Evolutionary conservation across 2,888 invertebrate genomes (phyloP), one percentile per base, ranked within the genome.

Genomic region (Augiades crinisus): DNA sequence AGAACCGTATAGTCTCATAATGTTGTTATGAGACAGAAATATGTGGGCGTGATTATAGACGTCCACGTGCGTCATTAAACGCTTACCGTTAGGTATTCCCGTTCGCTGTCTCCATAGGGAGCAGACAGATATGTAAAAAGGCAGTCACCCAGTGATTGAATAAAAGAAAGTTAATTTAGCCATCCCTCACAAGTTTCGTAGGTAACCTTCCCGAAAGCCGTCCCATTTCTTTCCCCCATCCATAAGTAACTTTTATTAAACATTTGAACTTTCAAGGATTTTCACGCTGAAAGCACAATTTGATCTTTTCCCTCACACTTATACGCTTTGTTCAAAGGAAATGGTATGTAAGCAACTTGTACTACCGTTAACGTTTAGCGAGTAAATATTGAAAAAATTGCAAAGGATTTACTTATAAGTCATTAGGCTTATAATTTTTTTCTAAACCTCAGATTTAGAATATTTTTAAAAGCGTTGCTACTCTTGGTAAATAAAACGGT

Each of bases 221-320:
- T 46, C 44, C 47, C 43, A 43, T 51, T 53, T 47, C 47, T 47
- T 50, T 41, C 46, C 44, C 44, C 8, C 37, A 8, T 50, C 41
- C 51, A 47, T 51, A 44, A 45, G 55, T 33, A 49, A 56, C 51
- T 56, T 51, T 54, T 53, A 56, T 56, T 56, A 19, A 40, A 43
- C 40, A 38, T 54, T 51, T 31, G 37, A 56, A 53, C 46, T 56
- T 54, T 40, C 38, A 56, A 51, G 47, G 47, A 40, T 21, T 31
- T 47, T 46, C 22, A 46, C 37, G 16, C 38, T 21, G 40, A 38
- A 47, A 31, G 31, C 38, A 40, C 47, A 38, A 38, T 47, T 47
- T 40, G 37, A 47, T 40, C 31, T 47, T 47, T 47, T 31, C 8
- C 10, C 31, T 47, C 31, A 19, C 47, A 40, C 30, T 47, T 40